A percentile compares a stretch with the other conserved stretches of the same genome.
These are phyloP conservation scores for Tricholaema leucomelas DNA, from an alignment of 2,113 vertebrate genomes.

Conservation along the genomic window DNA sequence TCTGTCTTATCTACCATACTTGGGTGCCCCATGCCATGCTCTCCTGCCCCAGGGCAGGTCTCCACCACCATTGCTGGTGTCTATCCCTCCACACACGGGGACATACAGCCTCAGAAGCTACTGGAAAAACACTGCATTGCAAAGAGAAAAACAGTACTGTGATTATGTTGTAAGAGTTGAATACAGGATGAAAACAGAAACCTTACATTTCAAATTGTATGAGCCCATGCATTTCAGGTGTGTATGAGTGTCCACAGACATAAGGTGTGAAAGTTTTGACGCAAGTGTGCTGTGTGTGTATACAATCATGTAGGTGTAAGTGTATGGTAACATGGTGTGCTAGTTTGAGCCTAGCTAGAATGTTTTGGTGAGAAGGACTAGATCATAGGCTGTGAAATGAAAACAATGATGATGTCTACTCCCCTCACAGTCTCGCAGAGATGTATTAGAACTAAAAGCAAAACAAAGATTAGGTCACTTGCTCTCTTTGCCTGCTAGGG, in stretches of 20 bases:
- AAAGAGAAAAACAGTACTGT: neutral
- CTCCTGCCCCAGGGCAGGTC: neutral
- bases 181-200: neutral
- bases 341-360: too few species aligned
- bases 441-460: too few species aligned
- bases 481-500: too few species aligned
- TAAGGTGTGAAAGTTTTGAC: fast-evolving
- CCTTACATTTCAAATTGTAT: neutral
- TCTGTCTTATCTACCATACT: neutral
- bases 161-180: fast-evolving
- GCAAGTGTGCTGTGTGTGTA: neutral
- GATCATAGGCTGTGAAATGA: too few species aligned
- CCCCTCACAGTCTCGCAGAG: too few species aligned
- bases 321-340: too few species aligned
- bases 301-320: too few species aligned
- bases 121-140: neutral
- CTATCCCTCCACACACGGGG: fast-evolving
- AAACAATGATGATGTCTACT: too few species aligned
- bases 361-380: too few species aligned
- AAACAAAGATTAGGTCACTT: too few species aligned
- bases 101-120: neutral
- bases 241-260: fast-evolving
- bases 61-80: neutral
- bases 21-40: neutral
- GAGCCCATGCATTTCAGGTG: neutral